A percentile compares a stretch with the other conserved stretches of the same genome.
phyloP scores from a whole-genome alignment of 2,113 vertebrate genomes.

The Eidolon helvum region DNA sequence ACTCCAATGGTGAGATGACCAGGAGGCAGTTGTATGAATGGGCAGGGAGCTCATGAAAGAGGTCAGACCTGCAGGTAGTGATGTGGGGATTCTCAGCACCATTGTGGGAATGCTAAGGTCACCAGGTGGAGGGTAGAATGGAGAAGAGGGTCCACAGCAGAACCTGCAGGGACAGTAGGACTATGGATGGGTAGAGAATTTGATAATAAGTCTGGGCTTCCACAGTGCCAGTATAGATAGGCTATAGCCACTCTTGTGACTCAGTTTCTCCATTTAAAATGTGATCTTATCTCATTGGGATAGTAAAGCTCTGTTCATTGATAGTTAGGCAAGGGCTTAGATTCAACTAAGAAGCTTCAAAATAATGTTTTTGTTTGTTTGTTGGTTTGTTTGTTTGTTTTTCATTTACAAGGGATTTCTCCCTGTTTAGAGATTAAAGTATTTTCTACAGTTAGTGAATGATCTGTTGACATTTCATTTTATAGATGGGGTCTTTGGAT shows the following conservation, averaged over 20 bases:
- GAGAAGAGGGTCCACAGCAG: not conserved
- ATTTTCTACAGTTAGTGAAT: not conserved
- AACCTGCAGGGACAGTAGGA: not conserved
- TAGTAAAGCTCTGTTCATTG: not conserved
- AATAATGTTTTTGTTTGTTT: not conserved
- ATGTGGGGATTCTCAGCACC: not conserved
- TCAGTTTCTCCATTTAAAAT: not conserved
- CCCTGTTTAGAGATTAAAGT: not conserved
- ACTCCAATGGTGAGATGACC: not conserved
- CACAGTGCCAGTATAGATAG: too few relatives aligned
- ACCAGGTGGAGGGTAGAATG: not conserved
- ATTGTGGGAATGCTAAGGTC: not conserved
- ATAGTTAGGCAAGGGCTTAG: not conserved
- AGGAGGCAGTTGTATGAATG: not conserved
- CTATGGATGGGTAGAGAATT: not conserved
- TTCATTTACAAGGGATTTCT: not conserved
- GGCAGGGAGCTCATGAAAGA: not conserved
- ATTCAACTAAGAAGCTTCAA: slow-evolving; percentile 26
- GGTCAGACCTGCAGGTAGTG: not conserved
- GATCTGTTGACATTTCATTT: slow-evolving; percentile 26
- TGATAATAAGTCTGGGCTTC: not conserved
- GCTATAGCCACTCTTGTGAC: not conserved
- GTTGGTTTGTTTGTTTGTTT: too few relatives aligned
- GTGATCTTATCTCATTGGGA: not conserved
- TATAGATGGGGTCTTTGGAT: not conserved